A percentile compares a stretch with the other conserved stretches of the same genome.
These are phyloP conservation scores for Ivindomyrus marchei DNA, from an alignment of 2,113 vertebrate genomes.

Conservation along the genomic window DNA sequence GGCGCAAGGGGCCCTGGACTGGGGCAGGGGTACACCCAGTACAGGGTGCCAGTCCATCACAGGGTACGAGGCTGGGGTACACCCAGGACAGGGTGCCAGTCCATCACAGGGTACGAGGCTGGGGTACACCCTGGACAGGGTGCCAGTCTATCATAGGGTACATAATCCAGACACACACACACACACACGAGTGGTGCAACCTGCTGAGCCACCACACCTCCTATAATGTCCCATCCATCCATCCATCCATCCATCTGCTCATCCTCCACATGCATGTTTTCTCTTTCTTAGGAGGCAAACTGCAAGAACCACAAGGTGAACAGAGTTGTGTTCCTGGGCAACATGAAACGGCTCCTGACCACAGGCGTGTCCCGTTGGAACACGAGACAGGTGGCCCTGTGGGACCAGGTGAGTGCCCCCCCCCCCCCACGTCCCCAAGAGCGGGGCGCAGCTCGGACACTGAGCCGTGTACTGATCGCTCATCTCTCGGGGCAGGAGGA, in stretches of 20 bases:
- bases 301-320: conserved; percentile 63
- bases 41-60: background rate
- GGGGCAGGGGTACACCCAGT: background rate
- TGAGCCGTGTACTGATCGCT: background rate
- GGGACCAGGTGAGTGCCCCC: conserved; percentile 67
- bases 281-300: conserved; percentile 61
- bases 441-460: background rate
- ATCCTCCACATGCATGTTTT: background rate
- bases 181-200: background rate
- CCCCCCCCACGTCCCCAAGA: background rate
- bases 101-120: no score
- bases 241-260: background rate
- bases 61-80: no score
- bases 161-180: background rate
- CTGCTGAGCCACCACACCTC: background rate
- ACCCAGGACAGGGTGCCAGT: no score
- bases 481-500: conserved; percentile 53
- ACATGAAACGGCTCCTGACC: conserved; percentile 67
- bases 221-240: background rate
- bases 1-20: background rate
- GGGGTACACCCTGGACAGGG: no score
- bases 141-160: no score
- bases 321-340: conserved; percentile 77
- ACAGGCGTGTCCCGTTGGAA: conserved; percentile 76
- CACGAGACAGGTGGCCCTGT: conserved; percentile 73